phyloP scores from a whole-genome alignment of 2,113 vertebrate species.

The Grus americana region DNA sequence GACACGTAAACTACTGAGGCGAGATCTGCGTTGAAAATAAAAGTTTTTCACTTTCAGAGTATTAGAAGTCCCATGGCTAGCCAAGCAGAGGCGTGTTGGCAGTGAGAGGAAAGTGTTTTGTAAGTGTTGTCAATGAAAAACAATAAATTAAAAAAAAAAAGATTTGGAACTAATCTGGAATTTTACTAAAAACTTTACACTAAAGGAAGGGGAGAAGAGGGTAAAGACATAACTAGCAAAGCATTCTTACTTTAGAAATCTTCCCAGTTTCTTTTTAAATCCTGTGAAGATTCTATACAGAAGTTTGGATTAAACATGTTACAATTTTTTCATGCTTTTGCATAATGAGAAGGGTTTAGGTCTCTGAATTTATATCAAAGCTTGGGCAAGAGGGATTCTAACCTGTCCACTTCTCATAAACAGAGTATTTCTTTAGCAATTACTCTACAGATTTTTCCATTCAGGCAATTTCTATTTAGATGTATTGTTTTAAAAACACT shows the following conservation, averaged over 20 bases:
- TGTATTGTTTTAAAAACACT: not conserved
- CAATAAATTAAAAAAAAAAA: not conserved
- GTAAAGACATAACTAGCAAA: not conserved
- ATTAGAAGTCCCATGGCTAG: not conserved
- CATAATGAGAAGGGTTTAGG: not conserved
- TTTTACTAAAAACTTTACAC: not conserved
- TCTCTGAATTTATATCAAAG: not conserved
- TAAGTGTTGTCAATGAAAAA: not conserved
- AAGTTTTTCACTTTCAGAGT: not conserved
- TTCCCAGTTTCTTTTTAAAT: not conserved
- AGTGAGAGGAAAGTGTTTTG: not conserved
- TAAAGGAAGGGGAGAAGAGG: not conserved
- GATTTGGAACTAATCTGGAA: not conserved
- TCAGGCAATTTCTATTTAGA: not conserved
- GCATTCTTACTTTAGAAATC: not conserved
- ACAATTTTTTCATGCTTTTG: not conserved
- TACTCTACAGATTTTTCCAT: not conserved
- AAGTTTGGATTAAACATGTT: slow-evolving; percentile 3
- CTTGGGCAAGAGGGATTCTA: not conserved
- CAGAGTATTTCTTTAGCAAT: not conserved
- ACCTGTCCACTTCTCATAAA: not conserved
- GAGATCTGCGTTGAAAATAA: slow-evolving; percentile 22
- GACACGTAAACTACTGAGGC: slow-evolving; percentile 51
- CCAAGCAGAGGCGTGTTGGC: not conserved
- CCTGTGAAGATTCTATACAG: not conserved